phyloP scores from a whole-genome alignment of 2,888 invertebrate species.

The Drosophila engyochracea region DNA sequence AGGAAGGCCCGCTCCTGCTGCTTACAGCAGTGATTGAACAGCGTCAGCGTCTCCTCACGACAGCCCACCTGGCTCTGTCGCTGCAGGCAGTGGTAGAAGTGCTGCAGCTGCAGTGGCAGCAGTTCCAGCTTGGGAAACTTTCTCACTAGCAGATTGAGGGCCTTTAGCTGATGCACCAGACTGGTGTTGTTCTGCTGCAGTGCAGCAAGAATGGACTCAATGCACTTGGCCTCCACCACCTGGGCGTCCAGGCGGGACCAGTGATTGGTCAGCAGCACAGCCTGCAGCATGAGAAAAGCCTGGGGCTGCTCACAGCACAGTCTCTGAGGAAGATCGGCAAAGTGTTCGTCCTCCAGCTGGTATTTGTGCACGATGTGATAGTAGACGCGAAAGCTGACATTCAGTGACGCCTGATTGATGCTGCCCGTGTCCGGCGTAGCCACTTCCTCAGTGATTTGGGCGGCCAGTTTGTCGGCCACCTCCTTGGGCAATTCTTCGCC shows the following conservation, averaged over 20 bases:
- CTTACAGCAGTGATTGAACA: conserved; percentile 79
- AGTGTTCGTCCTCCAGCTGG: conserved; percentile 60
- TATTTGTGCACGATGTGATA: conserved; percentile 73
- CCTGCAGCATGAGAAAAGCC: conserved; percentile 76
- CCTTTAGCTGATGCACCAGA: conserved; percentile 76
- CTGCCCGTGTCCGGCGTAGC: conserved; percentile 37
- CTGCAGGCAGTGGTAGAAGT: conserved; percentile 83
- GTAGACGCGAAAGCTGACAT: conserved; percentile 79
- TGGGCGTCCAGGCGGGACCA: conserved; percentile 56
- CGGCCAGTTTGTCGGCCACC: conserved; percentile 56
- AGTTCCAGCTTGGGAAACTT: conserved; percentile 71
- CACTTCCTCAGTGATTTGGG: conserved; percentile 50
- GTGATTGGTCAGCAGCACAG: conserved; percentile 79
- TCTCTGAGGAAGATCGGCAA: conserved; percentile 41
- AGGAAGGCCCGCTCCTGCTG: conserved; percentile 57
- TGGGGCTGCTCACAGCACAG: conserved; percentile 37
- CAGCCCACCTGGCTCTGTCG: conserved; percentile 80
- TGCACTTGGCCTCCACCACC: conserved; percentile 65
- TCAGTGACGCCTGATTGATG: conserved; percentile 76
- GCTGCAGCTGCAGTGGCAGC: conserved; percentile 54
- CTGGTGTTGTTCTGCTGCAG: conserved; percentile 65
- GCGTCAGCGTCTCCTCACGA: conserved; percentile 81
- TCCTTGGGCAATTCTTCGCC: conserved; percentile 62
- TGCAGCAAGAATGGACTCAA: conserved; percentile 63
- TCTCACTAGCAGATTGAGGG: conserved; percentile 80